Percentiles rank a stretch among this genome's conserved stretches.
These are phyloP conservation scores for Chrysomela aeneicollis DNA, from an alignment of 2,888 invertebrate species.

Conservation along the genomic window DNA sequence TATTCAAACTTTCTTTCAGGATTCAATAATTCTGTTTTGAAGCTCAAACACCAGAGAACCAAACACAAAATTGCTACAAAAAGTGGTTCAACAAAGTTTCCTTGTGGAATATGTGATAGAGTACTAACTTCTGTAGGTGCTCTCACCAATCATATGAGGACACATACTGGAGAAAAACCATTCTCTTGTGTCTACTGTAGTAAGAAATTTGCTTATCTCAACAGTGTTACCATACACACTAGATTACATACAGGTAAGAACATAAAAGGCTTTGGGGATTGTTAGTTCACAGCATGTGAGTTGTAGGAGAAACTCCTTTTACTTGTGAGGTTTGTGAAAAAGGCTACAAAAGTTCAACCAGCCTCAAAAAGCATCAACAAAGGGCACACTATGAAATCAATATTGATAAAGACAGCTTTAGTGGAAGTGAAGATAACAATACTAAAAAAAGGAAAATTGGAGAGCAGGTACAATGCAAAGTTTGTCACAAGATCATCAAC, in stretches of 20 bases:
- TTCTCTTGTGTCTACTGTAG: slow-evolving; percentile 35
- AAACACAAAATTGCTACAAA: background rate
- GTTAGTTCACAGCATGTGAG: background rate
- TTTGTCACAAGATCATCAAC: slow-evolving; percentile 36
- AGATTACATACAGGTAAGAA: slow-evolving; percentile 38
- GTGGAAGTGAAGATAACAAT: slow-evolving; percentile 4
- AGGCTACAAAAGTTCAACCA: slow-evolving; percentile 34
- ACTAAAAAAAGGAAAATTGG: no score
- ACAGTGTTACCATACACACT: slow-evolving; percentile 34
- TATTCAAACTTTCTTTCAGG: slow-evolving; percentile 16
- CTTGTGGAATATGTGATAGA: slow-evolving; percentile 34
- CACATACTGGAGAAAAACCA: slow-evolving; percentile 38
- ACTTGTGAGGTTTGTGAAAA: slow-evolving; percentile 37
- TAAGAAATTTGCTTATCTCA: slow-evolving; percentile 33
- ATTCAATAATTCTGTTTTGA: slow-evolving; percentile 13
- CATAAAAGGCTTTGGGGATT: background rate
- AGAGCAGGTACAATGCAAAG: no score
- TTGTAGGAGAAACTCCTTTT: slow-evolving; percentile 37
- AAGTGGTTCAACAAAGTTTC: slow-evolving; percentile 16
- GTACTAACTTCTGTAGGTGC: slow-evolving; percentile 32
- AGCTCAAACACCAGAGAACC: background rate
- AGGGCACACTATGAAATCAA: slow-evolving; percentile 23
- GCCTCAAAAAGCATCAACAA: slow-evolving; percentile 38
- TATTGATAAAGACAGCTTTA: slow-evolving; percentile 16
- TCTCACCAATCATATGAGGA: slow-evolving; percentile 38